phyloP scores from a whole-genome alignment of 2,113 vertebrate genomes.

The Hyperopisus bebe region DNA sequence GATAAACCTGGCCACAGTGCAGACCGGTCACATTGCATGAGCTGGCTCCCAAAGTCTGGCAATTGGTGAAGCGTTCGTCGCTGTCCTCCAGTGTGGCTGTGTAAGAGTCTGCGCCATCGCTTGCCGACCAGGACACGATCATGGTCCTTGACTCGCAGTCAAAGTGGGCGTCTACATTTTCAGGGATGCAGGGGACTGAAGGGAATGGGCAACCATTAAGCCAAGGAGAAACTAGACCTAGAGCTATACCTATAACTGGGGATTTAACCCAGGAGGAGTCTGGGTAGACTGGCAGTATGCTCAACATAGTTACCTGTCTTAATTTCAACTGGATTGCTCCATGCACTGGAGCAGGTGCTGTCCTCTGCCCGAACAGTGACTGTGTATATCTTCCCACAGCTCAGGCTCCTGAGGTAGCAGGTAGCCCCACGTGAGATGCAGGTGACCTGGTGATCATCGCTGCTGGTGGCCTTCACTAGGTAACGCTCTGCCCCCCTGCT shows the following conservation, averaged over 20 bases:
- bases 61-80: constrained; percentile 44
- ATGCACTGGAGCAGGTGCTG: constrained; percentile 47
- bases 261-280: neutral
- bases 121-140: constrained; percentile 51
- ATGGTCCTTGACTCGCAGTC: constrained; percentile 46
- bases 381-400: constrained; percentile 56
- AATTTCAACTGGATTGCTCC: constrained; percentile 44
- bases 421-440: constrained; percentile 38
- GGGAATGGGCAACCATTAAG: neutral
- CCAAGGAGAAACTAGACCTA: neutral
- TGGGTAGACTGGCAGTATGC: neutral
- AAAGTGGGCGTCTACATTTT: constrained; percentile 34
- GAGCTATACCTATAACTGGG: neutral
- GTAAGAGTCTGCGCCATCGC: constrained; percentile 55
- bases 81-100: constrained; percentile 48
- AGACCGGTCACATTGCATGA: constrained; percentile 52
- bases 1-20: constrained; percentile 57
- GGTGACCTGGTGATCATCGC: constrained; percentile 33
- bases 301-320: constrained; percentile 49
- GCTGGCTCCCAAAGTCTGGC: constrained; percentile 39
- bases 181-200: constrained; percentile 59
- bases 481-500: constrained; percentile 47
- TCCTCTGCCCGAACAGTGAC: constrained; percentile 49
- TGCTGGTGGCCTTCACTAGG: constrained; percentile 41
- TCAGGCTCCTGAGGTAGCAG: constrained; percentile 52